Evolutionary conservation across 2,888 invertebrate species (phyloP), one percentile per base, ranked within the genome.

Genomic region (Drosophila prostipennis): DNA sequence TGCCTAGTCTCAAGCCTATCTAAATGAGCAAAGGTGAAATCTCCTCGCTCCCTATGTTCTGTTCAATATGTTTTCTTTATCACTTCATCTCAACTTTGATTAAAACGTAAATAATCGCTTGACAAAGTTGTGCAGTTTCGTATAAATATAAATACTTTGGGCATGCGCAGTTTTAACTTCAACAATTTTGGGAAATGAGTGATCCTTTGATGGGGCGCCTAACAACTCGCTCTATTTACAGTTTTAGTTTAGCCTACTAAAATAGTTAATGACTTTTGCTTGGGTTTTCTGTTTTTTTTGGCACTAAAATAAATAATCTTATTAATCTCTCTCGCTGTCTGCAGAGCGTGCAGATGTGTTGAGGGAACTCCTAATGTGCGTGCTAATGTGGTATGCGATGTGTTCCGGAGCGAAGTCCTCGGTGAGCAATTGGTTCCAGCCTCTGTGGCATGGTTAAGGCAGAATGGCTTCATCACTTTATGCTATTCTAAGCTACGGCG

Each of bases 251-350:
- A 53, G 49, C 43, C 58, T 64, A 77, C 51, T 68, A 72, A 77
- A 74, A 42, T 76, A 79, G 58, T 81, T 82, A 87, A 87, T 82
- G 85, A 87, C 82, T 82, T 85, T 85, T 77, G 49, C 61, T 72
- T 61, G 55, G 42, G 70, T 45, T 63, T 37, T 70, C 51, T 52
- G 43, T 53, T 39, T 13, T 54, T 65, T 82, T 82, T 87, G 85
- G 87, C 82, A 87, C 82, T 82, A 87, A 72, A 81, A 81, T 81
- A 87, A 87, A 84, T 81, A 84, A 84, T 87, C 87, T 87, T 81
- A 81, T 79, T 51, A 80, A 84, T 80, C 85, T 81, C 84, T 83
- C 87, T 83, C 75, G 64, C 59, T 72, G 37, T 46, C 68, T 40
- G 58, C 43, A 45, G 19, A 29, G 19, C 57, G 53, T 52, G 57